Base-by-base conservation (phyloP, 2,888 invertebrate species). In the Amphipyra berbera region DNA sequence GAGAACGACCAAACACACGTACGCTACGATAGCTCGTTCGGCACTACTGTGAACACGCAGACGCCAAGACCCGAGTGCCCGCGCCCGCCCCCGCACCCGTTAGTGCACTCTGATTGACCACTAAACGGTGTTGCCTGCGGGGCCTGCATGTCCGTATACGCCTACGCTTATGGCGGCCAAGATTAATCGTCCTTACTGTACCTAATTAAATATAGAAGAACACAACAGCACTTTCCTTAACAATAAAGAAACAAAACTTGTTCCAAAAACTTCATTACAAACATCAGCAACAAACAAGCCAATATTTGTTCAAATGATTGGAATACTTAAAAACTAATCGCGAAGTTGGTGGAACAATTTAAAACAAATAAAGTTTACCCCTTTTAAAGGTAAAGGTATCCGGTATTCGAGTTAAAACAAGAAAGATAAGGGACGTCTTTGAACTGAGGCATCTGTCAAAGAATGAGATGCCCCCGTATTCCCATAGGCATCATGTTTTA, bases 241-340 rank as follows among this genome's bases (percentile, higher is more conserved):
- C 9, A 37, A 37, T 10, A 10, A 37, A 15, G 9, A 14, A 15
- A 14, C 6, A 10, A 52, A 33, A 4, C 21, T 33, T 42, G 8
- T 12, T 14, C 3, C 10, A 45, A 38, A 53, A 53, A 50, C 9
- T 44, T n/a, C 27, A 48, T 38, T n/a, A 40, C 9, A 12, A 48
- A 30, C 48, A 45, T 27, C 14, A 47, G 5, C 0, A 12, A 35
- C 27, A 47, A 52, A 52, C 33, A 33, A 58, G 13, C 27, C 42
- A 53, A 70, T 37, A 53, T 64, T 70, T 61, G 61, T 41, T 13
- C 37, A 61, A 70, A 61, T 70, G 1, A 65, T 60, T 75, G 44
- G 40, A 75, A 76, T 71, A 47, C 66, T 73, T 58, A 27, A 27
- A 5, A 71, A 75, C 42, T 57, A 57, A 58, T 71, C 14, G 42